Evolutionary conservation across 2,113 vertebrate genomes (phyloP).

Genomic region (Epinephelus fuscoguttatus): DNA sequence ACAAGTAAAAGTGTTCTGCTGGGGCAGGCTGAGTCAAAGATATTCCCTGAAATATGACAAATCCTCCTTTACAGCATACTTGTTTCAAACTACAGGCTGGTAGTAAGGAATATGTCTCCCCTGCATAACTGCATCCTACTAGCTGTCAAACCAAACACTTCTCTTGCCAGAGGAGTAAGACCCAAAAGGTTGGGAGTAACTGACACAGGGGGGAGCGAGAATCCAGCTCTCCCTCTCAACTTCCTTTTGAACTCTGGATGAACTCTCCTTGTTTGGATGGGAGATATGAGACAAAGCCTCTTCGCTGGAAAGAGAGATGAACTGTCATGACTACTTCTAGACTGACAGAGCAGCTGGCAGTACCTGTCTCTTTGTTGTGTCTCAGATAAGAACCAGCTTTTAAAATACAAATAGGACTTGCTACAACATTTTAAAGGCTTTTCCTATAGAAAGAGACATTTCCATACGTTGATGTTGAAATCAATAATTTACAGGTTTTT

Average conservation of each 20-base stretch:
- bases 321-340: constrained; percentile 39
- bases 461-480: constrained; percentile 18
- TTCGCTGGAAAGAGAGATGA: constrained; percentile 38
- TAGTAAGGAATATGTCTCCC: constrained; percentile 11
- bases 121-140: constrained; percentile 35
- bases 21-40: constrained; percentile 29
- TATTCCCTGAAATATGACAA: constrained; percentile 39
- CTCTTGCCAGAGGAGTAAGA: constrained; percentile 40
- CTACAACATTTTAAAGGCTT: constrained; percentile 1
- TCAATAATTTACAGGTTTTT: constrained; percentile 1
- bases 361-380: constrained; percentile 42
- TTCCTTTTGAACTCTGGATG: constrained; percentile 73
- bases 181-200: constrained; percentile 46
- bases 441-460: background rate
- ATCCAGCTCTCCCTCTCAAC: constrained; percentile 48
- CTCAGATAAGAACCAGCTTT: constrained; percentile 40
- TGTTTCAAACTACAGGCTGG: constrained; percentile 40
- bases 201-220: constrained; percentile 43
- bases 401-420: constrained; percentile 38
- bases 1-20: constrained; percentile 10
- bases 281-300: constrained; percentile 49
- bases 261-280: constrained; percentile 67
- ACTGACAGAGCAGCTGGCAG: constrained; percentile 49
- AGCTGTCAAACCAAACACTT: constrained; percentile 61
- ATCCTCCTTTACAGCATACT: constrained; percentile 8